phyloP scores from a whole-genome alignment of 2,888 invertebrate genomes.

The Neoitamus cyanurus region DNA sequence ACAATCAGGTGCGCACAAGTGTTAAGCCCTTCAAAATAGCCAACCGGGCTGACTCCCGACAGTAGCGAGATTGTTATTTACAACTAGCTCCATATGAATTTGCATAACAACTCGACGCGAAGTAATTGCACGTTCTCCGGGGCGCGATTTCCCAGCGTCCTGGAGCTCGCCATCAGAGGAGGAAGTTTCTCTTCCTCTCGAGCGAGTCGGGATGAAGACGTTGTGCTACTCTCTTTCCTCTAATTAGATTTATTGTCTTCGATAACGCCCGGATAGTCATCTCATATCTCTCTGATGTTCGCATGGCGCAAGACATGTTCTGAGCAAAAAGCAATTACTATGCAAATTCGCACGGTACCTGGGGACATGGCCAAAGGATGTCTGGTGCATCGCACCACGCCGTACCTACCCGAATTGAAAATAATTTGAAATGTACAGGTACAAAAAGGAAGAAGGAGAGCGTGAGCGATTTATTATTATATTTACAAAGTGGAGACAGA shows the following conservation, averaged over 20 bases:
- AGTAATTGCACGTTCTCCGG: slow-evolving; percentile 24
- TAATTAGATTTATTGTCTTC: slow-evolving; percentile 42
- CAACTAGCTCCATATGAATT: slow-evolving; percentile 16
- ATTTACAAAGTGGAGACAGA: slow-evolving; percentile 36
- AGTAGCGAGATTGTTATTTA: slow-evolving; percentile 28
- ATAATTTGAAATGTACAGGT: neutral
- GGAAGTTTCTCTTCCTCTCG: neutral
- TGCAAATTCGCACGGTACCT: slow-evolving; percentile 9
- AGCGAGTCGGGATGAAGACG: neutral
- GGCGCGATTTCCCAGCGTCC: slow-evolving; percentile 29
- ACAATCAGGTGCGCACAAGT: slow-evolving; percentile 31
- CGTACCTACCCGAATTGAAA: neutral
- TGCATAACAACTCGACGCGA: slow-evolving; percentile 28
- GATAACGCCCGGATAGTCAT: slow-evolving; percentile 38
- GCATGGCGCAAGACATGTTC: slow-evolving; percentile 23
- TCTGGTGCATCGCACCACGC: neutral
- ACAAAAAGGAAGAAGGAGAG: neutral
- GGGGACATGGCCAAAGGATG: neutral
- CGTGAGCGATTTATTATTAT: slow-evolving; percentile 14
- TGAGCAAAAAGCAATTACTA: slow-evolving; percentile 35
- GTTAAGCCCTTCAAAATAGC: slow-evolving; percentile 1
- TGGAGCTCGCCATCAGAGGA: neutral
- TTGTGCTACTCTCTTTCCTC: slow-evolving; percentile 19
- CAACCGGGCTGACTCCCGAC: neutral
- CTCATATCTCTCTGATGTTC: slow-evolving; percentile 37